Evolutionary conservation across 2,797 vertebrate genomes (phyloP), one percentile per base, ranked within the genome.

Genomic region (Enteromius afrohamiltoni): DNA sequence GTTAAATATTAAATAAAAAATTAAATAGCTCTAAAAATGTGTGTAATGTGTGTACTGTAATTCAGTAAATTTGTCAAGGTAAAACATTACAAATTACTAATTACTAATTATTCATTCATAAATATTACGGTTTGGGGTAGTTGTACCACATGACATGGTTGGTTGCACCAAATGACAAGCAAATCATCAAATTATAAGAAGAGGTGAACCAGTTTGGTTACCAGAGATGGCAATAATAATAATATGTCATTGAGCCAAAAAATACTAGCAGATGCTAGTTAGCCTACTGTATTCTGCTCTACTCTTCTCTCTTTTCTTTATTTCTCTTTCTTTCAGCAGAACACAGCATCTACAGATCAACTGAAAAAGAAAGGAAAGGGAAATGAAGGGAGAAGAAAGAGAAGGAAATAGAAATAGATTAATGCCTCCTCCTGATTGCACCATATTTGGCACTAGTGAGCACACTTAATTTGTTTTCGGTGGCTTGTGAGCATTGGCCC

Each of bases 371-470:
- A 58, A 8, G 51, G 45, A 7, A 77, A 34, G 60, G 87, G 86
- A 69, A 89, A 80, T 89, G 85, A 75, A 37, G 10, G 47, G 17
- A 29, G 29, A 34, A 6, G 51, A 80, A 40, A 40, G 34, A 79
- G 29, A 60, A 45, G 74, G 78, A 83, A 85, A 83, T 80, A 67
- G 64, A 84, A 80, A 23, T 84, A 84, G 83, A 89, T 90, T 87
- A 88, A 92, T 91, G 90, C 88, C 69, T 75, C 81, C 89, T 87
- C 86, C 42, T 83, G 86, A 31, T 37, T 87, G 87, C 82, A 89
- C 88, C 78, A 91, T 75, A 90, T 88, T 81, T 80, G 86, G 79
- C 51, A 83, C 87, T 90, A 90, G 90, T 70, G 89, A 79, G 69
- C 42, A 77, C 74, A 67, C 79, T 37, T 84, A 84, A 87, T 85